Evolutionary conservation across 2,113 vertebrate species (phyloP).

Genomic region (Prinia subflava): DNA sequence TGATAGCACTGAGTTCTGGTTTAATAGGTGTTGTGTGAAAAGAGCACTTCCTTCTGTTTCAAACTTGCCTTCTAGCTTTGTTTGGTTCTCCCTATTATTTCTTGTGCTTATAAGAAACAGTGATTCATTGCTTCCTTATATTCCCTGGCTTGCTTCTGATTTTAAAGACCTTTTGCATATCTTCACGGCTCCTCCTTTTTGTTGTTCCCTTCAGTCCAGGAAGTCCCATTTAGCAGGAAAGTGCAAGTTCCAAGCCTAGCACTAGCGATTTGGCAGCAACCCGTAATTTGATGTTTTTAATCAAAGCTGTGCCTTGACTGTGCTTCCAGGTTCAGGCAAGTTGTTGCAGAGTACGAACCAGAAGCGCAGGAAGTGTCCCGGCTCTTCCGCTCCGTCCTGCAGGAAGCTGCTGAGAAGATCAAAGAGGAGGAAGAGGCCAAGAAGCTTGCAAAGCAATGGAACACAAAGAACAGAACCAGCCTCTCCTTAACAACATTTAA

Average conservation of each 20-base stretch:
- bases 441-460: conserved; percentile 88
- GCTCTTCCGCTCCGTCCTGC: conserved; percentile 87
- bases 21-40: neutral
- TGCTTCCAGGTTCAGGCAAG: conserved; percentile 86
- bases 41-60: conserved; percentile 1
- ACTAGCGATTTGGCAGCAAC: neutral
- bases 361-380: conserved; percentile 85
- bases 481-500: conserved; percentile 83
- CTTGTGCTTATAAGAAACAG: neutral
- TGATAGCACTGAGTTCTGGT: neutral
- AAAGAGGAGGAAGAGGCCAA: conserved; percentile 88
- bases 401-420: conserved; percentile 82
- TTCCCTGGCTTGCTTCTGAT: neutral
- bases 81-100: neutral
- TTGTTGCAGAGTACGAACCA: conserved; percentile 84
- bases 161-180: neutral
- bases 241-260: neutral
- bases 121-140: conserved; percentile 32
- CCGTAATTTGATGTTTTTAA: neutral
- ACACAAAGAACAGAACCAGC: conserved; percentile 82
- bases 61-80: neutral
- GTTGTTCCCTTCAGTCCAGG: neutral
- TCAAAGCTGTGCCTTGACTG: conserved; percentile 18
- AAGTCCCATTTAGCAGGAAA: neutral
- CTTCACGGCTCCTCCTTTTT: neutral